A percentile compares a stretch with the other conserved stretches of the same genome.
These are phyloP conservation scores for Stramonita haemastoma DNA, from an alignment of 2,888 invertebrate species.

Conservation along the genomic window DNA sequence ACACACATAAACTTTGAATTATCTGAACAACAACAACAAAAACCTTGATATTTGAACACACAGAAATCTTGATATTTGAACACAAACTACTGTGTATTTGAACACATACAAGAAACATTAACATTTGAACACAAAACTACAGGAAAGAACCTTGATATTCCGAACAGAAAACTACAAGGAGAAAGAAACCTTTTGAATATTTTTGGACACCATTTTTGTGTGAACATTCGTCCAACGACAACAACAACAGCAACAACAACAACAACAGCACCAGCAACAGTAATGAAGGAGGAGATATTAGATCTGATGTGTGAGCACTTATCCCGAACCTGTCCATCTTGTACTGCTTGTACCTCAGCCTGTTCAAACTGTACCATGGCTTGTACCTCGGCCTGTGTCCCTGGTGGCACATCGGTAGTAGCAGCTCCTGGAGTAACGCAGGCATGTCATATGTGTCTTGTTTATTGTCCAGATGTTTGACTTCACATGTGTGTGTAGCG, in stretches of 20 bases:
- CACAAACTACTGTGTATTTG: no score
- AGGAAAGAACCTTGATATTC: background rate
- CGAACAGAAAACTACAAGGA: background rate
- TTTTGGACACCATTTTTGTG: background rate
- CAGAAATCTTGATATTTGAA: no score
- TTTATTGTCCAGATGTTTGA: background rate
- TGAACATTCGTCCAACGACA: background rate
- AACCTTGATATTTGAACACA: no score
- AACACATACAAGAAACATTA: no score
- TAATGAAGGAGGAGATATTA: background rate
- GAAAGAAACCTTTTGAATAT: background rate
- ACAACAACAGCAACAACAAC: background rate
- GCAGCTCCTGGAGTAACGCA: background rate
- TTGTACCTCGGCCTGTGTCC: background rate
- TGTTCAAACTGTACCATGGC: background rate
- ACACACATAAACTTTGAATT: no score
- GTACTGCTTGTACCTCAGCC: slow-evolving; percentile 22
- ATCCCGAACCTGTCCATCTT: background rate
- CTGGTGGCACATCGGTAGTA: background rate
- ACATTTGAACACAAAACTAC: background rate
- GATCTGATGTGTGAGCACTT: background rate
- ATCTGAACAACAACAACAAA: no score
- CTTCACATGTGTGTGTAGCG: background rate
- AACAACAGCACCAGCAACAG: background rate
- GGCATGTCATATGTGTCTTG: background rate